Evolutionary conservation across 35 echinoderm and acorn worm species (phyloP).

Genomic region (Strongylocentrotus purpuratus): DNA sequence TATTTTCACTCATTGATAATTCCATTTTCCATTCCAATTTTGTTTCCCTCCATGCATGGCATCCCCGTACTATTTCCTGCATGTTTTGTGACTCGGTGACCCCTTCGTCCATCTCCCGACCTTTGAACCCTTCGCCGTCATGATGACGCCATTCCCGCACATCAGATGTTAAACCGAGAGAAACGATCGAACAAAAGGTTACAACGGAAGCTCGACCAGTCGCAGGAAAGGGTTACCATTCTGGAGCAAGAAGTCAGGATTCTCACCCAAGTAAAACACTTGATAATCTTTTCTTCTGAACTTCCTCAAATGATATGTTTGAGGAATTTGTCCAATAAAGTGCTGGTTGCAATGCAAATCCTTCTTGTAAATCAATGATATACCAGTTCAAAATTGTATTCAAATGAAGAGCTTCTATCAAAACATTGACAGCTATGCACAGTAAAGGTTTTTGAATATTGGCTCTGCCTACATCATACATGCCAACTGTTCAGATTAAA

Average conservation of each 20-base stretch:
- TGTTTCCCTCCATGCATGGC: slow-evolving; percentile 5
- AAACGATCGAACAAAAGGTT: slow-evolving; percentile 16
- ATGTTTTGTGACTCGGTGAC: not conserved
- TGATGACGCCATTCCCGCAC: not conserved
- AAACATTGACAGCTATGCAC: no score
- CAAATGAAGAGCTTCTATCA: no score
- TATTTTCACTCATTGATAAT: not conserved
- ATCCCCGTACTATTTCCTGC: not conserved
- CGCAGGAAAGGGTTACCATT: not conserved
- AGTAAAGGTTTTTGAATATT: no score
- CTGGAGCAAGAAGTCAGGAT: slow-evolving; percentile 38
- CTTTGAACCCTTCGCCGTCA: not conserved
- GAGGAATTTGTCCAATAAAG: no score
- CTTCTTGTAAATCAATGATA: no score
- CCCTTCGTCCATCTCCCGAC: not conserved
- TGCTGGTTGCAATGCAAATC: no score
- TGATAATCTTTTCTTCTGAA: not conserved
- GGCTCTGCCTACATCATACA: no score
- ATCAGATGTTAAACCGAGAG: slow-evolving; percentile 41
- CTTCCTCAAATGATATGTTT: no score
- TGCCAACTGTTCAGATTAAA: no score
- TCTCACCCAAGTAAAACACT: slow-evolving; percentile 22
- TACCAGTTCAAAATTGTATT: no score
- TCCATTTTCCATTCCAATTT: not conserved
- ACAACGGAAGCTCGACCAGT: not conserved